phyloP scores from a whole-genome alignment of 2,888 invertebrate species.

The Cephus pulcher region DNA sequence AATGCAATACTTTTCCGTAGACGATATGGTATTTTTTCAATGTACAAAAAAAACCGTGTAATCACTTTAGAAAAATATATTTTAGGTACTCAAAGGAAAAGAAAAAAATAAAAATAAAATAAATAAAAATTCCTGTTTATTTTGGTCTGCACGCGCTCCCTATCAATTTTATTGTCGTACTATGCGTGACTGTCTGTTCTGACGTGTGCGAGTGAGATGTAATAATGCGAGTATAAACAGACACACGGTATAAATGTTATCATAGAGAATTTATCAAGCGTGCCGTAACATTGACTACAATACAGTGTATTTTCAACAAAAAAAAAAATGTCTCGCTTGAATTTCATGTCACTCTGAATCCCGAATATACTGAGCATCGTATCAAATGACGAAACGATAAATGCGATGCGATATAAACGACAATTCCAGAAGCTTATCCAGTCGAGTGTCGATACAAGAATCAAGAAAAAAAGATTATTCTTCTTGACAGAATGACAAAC shows the following conservation, averaged over 20 bases:
- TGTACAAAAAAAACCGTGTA: not conserved
- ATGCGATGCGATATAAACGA: not conserved
- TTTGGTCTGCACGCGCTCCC: not conserved
- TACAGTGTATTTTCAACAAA: not conserved
- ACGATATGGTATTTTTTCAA: slow-evolving; percentile 15
- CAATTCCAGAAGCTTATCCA: not conserved
- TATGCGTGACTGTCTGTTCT: not conserved
- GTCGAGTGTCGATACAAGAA: not conserved
- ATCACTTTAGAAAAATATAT: slow-evolving; percentile 34
- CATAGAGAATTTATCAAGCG: not conserved
- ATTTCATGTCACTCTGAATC: not conserved
- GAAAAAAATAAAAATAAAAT: not conserved
- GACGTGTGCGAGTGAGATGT: not conserved
- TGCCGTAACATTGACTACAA: not conserved
- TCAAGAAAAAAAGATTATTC: not conserved
- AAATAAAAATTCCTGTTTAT: not conserved
- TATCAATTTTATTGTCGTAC: not conserved
- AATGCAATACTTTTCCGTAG: slow-evolving; percentile 31
- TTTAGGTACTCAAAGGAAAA: slow-evolving; percentile 40
- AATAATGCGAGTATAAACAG: not conserved
- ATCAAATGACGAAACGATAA: not conserved
- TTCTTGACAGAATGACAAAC: too few species aligned
- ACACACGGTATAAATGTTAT: not conserved
- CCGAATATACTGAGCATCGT: not conserved
- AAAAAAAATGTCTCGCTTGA: not conserved